These are phyloP conservation scores for Catharus fuscescens DNA, from an alignment of 2,113 vertebrate species.

Conservation along the genomic window DNA sequence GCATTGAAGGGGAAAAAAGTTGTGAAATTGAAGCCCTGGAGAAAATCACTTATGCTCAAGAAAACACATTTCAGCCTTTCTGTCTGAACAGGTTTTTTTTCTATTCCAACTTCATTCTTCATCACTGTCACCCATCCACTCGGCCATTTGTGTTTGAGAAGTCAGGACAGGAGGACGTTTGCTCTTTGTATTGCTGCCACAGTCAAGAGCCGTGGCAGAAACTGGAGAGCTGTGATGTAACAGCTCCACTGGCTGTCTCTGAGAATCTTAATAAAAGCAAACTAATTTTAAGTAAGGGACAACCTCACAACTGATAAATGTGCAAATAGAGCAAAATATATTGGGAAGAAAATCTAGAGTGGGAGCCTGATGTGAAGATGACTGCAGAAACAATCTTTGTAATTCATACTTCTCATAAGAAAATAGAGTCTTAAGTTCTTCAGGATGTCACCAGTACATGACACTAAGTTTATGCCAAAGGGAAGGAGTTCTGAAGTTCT, in stretches of 20 bases:
- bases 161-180: not conserved
- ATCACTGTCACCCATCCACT: constrained; percentile 2
- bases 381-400: not conserved
- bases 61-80: constrained; percentile 11
- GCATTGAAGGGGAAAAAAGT: not conserved
- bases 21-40: not conserved
- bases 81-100: constrained; percentile 24
- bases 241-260: not conserved
- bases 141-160: not conserved
- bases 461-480: not conserved
- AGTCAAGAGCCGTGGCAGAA: fast-evolving
- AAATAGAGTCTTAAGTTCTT: not conserved
- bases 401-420: not conserved
- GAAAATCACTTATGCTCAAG: constrained; percentile 36
- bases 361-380: not conserved
- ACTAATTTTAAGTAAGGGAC: not conserved
- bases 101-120: constrained; percentile 16
- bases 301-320: not conserved
- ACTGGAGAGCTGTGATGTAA: not conserved
- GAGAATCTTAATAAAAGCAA: not conserved
- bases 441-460: not conserved
- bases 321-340: not conserved
- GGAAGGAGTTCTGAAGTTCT: not conserved
- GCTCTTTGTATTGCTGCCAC: not conserved
- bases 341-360: not conserved